These are phyloP conservation scores for Macrotrachela quadricornifera DNA, from an alignment of 1,140 invertebrate genomes.

Conservation along the genomic window DNA sequence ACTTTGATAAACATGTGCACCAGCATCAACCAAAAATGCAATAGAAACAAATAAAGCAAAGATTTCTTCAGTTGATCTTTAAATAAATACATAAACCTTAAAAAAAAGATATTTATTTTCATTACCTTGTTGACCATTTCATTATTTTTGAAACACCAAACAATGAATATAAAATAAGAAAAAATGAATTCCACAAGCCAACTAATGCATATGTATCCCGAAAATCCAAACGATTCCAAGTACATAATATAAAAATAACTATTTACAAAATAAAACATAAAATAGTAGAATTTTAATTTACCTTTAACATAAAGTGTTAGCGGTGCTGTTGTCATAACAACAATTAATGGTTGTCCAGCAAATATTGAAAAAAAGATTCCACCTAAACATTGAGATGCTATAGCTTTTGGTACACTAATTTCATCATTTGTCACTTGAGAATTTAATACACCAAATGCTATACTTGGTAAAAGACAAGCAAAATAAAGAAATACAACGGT, in stretches of 20 bases:
- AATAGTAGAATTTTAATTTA: conserved; percentile 21
- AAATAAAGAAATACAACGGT: conserved; percentile 46
- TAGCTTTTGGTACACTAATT: conserved; percentile 42
- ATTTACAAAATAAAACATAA: conserved; percentile 15
- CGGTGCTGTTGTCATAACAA: conserved; percentile 43
- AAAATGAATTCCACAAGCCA: conserved; percentile 42
- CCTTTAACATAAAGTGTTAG: conserved; percentile 44
- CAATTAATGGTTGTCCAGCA: conserved; percentile 42
- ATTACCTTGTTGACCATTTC: conserved; percentile 40
- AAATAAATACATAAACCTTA: too few relatives aligned
- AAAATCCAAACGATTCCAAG: conserved; percentile 40
- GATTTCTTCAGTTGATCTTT: conserved; percentile 45
- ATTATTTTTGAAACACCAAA: conserved; percentile 38
- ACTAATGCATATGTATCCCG: conserved; percentile 43
- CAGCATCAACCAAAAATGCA: conserved; percentile 42
- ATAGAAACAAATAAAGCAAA: conserved; percentile 45
- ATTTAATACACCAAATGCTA: conserved; percentile 44
- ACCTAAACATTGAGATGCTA: conserved; percentile 42
- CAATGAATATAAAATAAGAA: conserved; percentile 39
- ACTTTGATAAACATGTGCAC: conserved; percentile 37
- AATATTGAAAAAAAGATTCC: conserved; percentile 41
- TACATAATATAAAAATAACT: conserved; percentile 41
- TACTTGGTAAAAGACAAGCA: conserved; percentile 42
- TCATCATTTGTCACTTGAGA: conserved; percentile 40
- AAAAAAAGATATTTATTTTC: conserved; percentile 7